These are phyloP conservation scores for Brachyalestes nurse DNA, from an alignment of 2,797 vertebrate genomes.

Conservation along the genomic window DNA sequence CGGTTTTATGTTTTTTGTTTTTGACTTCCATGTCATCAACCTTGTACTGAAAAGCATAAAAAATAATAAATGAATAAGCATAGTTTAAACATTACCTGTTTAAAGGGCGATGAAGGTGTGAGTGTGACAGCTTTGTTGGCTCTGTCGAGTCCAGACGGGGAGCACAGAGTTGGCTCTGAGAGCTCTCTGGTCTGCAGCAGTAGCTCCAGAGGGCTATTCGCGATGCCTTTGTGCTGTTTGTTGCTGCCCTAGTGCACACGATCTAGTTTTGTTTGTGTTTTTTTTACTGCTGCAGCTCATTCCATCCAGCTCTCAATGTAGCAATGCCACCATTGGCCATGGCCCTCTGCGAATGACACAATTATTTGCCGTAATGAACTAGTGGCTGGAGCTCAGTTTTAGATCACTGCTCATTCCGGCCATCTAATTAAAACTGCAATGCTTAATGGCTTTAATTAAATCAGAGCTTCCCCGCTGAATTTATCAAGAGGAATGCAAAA, in stretches of 20 bases:
- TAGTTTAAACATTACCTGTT: conserved; percentile 35
- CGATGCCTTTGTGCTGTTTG: neutral
- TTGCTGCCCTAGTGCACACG: conserved; percentile 6
- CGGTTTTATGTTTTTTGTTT: conserved; percentile 27
- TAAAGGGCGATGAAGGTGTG: conserved; percentile 18
- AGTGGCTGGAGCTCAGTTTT: conserved; percentile 45
- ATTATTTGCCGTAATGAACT: conserved; percentile 61
- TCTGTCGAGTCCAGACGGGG: conserved; percentile 36
- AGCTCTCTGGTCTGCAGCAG: conserved; percentile 7
- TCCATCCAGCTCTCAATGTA: neutral
- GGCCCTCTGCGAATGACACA: conserved; percentile 41
- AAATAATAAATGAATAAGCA: neutral
- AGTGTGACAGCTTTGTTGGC: conserved; percentile 62
- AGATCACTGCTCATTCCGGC: conserved; percentile 52
- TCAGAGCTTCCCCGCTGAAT: conserved; percentile 41
- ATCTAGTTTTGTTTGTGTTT: neutral
- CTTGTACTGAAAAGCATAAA: conserved; percentile 20
- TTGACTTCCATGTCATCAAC: conserved; percentile 39
- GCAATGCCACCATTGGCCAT: neutral
- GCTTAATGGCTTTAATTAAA: conserved; percentile 51
- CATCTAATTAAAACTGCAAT: conserved; percentile 56
- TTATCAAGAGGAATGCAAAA: conserved; percentile 43
- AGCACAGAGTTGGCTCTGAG: neutral
- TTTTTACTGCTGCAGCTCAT: neutral
- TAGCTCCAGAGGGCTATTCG: conserved; percentile 27